Evolutionary conservation across 92 coral and sea anemone genomes (phyloP).

Genomic region (Epizoanthus ramosus): DNA sequence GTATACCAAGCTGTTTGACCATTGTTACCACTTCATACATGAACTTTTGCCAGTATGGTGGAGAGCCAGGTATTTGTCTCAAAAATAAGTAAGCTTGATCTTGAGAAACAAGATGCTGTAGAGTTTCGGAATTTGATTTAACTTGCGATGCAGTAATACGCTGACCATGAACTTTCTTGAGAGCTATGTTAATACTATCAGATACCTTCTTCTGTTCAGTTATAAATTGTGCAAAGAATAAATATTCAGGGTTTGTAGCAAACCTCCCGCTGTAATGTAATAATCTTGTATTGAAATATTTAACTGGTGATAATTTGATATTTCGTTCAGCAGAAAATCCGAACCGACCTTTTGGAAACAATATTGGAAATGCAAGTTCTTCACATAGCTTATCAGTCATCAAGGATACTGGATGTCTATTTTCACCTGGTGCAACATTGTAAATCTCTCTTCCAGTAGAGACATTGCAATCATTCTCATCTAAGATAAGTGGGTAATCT

Average conservation of each 20-base stretch:
- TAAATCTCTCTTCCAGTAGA: constrained; percentile 57
- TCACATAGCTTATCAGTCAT: constrained; percentile 68
- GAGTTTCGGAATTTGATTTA: constrained; percentile 47
- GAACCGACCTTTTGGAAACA: constrained; percentile 68
- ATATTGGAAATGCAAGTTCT: constrained; percentile 69
- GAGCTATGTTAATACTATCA: constrained; percentile 49
- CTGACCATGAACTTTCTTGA: constrained; percentile 63
- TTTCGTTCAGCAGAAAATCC: constrained; percentile 57
- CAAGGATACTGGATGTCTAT: constrained; percentile 64
- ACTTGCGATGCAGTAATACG: constrained; percentile 56
- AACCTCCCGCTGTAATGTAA: constrained; percentile 55
- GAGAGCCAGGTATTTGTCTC: constrained; percentile 51
- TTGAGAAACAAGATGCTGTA: constrained; percentile 44
- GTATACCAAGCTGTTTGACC: constrained; percentile 55
- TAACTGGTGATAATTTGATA: constrained; percentile 42
- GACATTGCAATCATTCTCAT: constrained; percentile 9
- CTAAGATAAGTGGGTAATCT: constrained; percentile 51
- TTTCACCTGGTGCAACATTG: constrained; percentile 53
- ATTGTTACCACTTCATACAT: constrained; percentile 41
- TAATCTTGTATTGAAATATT: constrained; percentile 57
- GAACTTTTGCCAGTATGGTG: constrained; percentile 45
- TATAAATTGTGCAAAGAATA: constrained; percentile 66
- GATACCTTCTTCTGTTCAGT: constrained; percentile 59
- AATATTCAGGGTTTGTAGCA: constrained; percentile 63
- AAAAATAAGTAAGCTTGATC: constrained; percentile 59